phyloP scores from a whole-genome alignment of 2,888 invertebrate species.

The Rotaria macrura region DNA sequence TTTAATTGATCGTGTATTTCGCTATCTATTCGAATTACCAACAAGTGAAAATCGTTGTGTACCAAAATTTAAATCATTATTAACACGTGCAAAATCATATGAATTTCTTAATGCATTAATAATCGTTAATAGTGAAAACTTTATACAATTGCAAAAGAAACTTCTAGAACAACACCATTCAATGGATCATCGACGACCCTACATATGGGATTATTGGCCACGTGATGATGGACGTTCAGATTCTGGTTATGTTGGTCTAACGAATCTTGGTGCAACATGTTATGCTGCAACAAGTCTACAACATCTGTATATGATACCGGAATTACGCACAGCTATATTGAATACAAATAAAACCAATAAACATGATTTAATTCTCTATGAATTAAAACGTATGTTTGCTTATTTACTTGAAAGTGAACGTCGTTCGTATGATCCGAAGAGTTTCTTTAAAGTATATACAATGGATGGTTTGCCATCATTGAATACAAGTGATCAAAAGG shows the following conservation, averaged over 20 bases:
- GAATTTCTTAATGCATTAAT: slow-evolving; percentile 58
- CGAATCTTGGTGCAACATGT: slow-evolving; percentile 70
- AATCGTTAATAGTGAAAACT: slow-evolving; percentile 72
- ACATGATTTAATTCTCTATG: slow-evolving; percentile 44
- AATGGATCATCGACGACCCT: background rate
- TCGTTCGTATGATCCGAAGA: slow-evolving; percentile 84
- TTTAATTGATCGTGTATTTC: slow-evolving; percentile 1
- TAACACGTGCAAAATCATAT: slow-evolving; percentile 36
- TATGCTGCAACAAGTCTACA: slow-evolving; percentile 96
- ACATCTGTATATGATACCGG: slow-evolving; percentile 91
- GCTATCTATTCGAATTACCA: slow-evolving; percentile 4
- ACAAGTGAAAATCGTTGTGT: background rate
- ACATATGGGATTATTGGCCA: slow-evolving; percentile 93
- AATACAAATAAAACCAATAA: slow-evolving; percentile 55
- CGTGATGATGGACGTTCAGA: slow-evolving; percentile 84
- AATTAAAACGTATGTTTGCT: slow-evolving; percentile 86
- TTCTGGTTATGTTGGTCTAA: slow-evolving; percentile 57
- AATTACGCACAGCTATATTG: slow-evolving; percentile 72
- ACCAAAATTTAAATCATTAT: slow-evolving; percentile 28
- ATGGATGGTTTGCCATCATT: slow-evolving; percentile 84
- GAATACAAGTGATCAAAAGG: slow-evolving; percentile 90
- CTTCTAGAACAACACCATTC: slow-evolving; percentile 66
- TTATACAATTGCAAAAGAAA: slow-evolving; percentile 68
- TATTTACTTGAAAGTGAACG: slow-evolving; percentile 83
- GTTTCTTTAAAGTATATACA: slow-evolving; percentile 86